These are phyloP conservation scores for Netelia fuscicornis DNA, from an alignment of 2,888 invertebrate genomes.

Conservation along the genomic window DNA sequence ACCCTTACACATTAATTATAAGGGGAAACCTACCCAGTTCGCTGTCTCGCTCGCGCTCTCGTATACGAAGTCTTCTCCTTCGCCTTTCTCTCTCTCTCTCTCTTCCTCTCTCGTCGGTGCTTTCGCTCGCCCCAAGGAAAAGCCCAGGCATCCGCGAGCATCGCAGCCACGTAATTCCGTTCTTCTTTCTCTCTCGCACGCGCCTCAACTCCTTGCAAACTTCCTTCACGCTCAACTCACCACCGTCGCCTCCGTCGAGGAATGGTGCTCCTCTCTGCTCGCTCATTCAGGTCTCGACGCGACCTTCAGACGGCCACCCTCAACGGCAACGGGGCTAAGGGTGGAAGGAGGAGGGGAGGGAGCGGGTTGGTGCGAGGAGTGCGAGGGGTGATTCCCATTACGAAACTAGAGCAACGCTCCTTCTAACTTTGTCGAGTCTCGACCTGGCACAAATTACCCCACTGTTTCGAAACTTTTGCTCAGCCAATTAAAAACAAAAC, in stretches of 20 bases:
- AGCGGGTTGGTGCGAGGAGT: slow-evolving; percentile 69
- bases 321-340: slow-evolving; percentile 66
- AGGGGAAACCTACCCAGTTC: slow-evolving; percentile 77
- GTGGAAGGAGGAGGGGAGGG: too few species aligned
- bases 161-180: slow-evolving; percentile 69
- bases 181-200: slow-evolving; percentile 72
- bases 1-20: slow-evolving; percentile 85
- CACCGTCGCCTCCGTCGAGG: slow-evolving; percentile 69
- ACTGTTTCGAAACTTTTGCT: slow-evolving; percentile 39
- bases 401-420: slow-evolving; percentile 74
- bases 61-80: slow-evolving; percentile 53
- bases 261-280: slow-evolving; percentile 61
- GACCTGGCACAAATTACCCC: slow-evolving; percentile 48
- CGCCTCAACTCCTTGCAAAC: slow-evolving; percentile 71
- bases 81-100: slow-evolving; percentile 54
- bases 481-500: slow-evolving; percentile 6
- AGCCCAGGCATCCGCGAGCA: slow-evolving; percentile 22
- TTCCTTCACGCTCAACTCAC: slow-evolving; percentile 71
- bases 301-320: slow-evolving; percentile 76
- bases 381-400: slow-evolving; percentile 75
- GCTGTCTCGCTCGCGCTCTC: slow-evolving; percentile 59
- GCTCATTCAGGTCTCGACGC: slow-evolving; percentile 74
- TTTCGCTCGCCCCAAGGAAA: slow-evolving; percentile 62
- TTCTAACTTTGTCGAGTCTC: slow-evolving; percentile 57
- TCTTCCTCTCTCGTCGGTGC: slow-evolving; percentile 57